phyloP scores from a whole-genome alignment of 2,888 invertebrate species.

The Silvanus unidentatus region DNA sequence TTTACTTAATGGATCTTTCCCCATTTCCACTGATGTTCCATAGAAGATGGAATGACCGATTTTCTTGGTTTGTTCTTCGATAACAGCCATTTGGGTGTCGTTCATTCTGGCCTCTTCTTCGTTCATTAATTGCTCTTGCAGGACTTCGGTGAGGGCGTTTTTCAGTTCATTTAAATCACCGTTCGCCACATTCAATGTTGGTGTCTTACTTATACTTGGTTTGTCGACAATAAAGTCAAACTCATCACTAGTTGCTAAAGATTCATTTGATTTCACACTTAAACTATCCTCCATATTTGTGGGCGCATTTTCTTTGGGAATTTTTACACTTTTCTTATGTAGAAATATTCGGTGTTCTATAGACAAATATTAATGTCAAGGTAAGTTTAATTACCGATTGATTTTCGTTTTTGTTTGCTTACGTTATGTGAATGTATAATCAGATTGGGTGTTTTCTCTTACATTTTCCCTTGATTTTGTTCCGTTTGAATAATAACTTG shows the following conservation, averaged over 20 bases:
- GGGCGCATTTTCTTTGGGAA: too few relatives aligned
- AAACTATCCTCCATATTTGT: conserved; percentile 58
- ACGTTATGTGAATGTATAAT: too few relatives aligned
- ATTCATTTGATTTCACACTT: conserved; percentile 65
- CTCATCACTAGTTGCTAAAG: conserved; percentile 64
- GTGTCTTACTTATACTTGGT: conserved; percentile 46
- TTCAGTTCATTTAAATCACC: conserved; percentile 60
- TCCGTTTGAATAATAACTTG: too few relatives aligned
- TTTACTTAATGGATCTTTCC: conserved; percentile 35
- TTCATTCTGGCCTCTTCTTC: conserved; percentile 25
- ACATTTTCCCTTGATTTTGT: too few relatives aligned
- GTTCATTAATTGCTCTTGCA: conserved; percentile 32
- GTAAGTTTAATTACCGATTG: too few relatives aligned
- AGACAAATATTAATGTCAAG: too few relatives aligned
- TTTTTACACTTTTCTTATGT: too few relatives aligned
- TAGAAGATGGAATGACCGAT: conserved; percentile 52
- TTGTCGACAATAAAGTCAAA: conserved; percentile 62
- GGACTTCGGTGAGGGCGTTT: conserved; percentile 56
- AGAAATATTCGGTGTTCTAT: too few relatives aligned
- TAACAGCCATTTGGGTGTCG: conserved; percentile 20
- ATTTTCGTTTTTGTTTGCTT: too few relatives aligned
- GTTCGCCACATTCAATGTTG: conserved; percentile 56
- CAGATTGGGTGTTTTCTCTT: too few relatives aligned
- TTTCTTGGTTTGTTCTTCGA: conserved; percentile 42
- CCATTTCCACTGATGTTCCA: conserved; percentile 39